phyloP scores from a whole-genome alignment of 2,113 vertebrate species.

The Pygoscelis adeliae region DNA sequence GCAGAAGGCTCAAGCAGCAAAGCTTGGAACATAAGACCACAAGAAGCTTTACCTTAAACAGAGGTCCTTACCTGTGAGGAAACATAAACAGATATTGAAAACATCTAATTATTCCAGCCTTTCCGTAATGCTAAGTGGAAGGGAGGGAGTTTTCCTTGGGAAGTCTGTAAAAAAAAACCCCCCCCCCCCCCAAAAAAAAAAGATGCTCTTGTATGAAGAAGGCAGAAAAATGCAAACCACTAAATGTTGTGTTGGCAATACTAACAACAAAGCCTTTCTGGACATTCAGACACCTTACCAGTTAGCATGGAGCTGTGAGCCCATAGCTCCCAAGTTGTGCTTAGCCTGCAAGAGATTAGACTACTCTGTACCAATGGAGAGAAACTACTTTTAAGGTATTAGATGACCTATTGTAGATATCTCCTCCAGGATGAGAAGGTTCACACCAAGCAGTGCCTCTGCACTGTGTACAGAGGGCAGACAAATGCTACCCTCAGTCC shows the following conservation, averaged over 20 bases:
- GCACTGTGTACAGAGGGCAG: neutral
- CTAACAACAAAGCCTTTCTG: neutral
- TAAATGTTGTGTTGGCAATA: neutral
- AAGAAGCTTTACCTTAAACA: constrained; percentile 12
- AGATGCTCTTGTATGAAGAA: neutral
- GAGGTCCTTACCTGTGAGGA: neutral
- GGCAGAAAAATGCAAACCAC: neutral
- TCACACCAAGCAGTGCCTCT: neutral
- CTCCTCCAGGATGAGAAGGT: neutral
- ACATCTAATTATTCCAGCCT: neutral
- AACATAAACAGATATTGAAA: neutral
- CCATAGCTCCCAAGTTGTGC: neutral
- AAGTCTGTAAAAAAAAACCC: no score
- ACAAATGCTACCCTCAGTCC: neutral
- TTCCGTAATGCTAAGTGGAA: neutral
- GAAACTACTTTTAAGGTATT: neutral
- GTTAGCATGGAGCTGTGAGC: neutral
- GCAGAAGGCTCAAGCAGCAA: constrained; percentile 27
- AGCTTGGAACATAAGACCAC: neutral
- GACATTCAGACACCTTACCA: neutral
- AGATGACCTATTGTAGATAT: neutral
- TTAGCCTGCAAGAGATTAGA: neutral
- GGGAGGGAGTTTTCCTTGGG: neutral
- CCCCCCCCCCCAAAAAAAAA: accelerated
- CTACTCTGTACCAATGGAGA: neutral